Conservation (phyloP, 2,113 vertebrate genomes). For the Phalacrocorax carbo region DNA sequence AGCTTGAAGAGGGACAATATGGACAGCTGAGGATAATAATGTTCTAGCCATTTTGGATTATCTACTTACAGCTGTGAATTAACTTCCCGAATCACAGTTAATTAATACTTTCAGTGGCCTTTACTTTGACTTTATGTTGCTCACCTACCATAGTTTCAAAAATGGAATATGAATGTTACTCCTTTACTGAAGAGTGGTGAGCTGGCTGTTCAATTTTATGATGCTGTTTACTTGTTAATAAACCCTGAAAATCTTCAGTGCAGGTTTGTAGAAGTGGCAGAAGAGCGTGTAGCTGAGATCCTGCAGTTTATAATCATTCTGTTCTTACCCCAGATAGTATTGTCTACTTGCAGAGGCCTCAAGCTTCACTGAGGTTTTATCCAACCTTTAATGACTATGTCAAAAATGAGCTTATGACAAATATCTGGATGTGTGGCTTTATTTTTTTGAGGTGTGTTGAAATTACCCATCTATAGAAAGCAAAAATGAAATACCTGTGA, state of each 20-base stretch:
- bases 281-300: not conserved
- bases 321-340: not conserved
- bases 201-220: not conserved
- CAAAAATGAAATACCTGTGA: not conserved
- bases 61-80: not conserved
- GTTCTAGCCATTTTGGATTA: not conserved
- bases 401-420: not conserved
- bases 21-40: not conserved
- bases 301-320: not conserved
- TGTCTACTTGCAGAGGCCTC: not conserved
- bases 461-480: not conserved
- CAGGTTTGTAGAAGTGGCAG: not conserved
- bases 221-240: not conserved
- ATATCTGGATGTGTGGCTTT: not conserved
- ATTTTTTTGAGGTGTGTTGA: not conserved
- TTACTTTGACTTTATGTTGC: not conserved
- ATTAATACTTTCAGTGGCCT: not conserved
- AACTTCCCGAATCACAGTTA: not conserved
- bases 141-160: not conserved
- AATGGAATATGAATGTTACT: not conserved
- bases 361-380: not conserved
- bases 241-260: not conserved
- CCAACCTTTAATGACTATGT: accelerated
- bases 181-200: not conserved
- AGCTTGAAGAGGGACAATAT: not conserved